Percentiles rank a stretch among this genome's conserved stretches.
Evolutionary conservation across 2,888 invertebrate species (phyloP).

Genomic region (Nemotelus nigrinus): DNA sequence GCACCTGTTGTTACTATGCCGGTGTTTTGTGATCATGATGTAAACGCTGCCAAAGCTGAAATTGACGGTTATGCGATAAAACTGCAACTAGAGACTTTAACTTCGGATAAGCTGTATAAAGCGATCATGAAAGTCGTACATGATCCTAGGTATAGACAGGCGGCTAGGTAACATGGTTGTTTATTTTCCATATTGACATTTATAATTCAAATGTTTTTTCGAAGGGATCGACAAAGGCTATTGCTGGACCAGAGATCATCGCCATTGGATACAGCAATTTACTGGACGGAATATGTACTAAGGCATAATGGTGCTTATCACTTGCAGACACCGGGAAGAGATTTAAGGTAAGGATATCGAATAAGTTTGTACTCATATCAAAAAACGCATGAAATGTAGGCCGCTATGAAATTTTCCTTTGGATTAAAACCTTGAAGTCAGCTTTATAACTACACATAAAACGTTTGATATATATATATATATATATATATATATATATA

Average conservation of each 20-base stretch:
- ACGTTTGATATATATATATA: too few species aligned
- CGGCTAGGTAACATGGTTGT: conserved; percentile 67
- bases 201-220: not conserved
- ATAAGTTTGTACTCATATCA: not conserved
- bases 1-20: conserved; percentile 83
- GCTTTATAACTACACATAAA: too few species aligned
- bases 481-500: too few species aligned
- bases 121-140: conserved; percentile 78
- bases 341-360: conserved; percentile 66
- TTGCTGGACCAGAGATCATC: conserved; percentile 80
- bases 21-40: conserved; percentile 86
- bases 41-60: conserved; percentile 84
- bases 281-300: conserved; percentile 88
- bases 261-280: conserved; percentile 80
- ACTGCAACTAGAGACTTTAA: conserved; percentile 75
- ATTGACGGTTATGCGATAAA: conserved; percentile 81
- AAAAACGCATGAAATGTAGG: not conserved
- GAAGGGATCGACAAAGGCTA: conserved; percentile 70
- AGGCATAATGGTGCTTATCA: conserved; percentile 83
- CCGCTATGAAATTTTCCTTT: not conserved
- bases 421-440: too few species aligned
- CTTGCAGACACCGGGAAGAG: conserved; percentile 77
- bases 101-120: conserved; percentile 73
- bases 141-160: conserved; percentile 74
- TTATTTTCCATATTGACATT: conserved; percentile 11